phyloP scores from a whole-genome alignment of 2,888 invertebrate species.

The Thecophora atra region DNA sequence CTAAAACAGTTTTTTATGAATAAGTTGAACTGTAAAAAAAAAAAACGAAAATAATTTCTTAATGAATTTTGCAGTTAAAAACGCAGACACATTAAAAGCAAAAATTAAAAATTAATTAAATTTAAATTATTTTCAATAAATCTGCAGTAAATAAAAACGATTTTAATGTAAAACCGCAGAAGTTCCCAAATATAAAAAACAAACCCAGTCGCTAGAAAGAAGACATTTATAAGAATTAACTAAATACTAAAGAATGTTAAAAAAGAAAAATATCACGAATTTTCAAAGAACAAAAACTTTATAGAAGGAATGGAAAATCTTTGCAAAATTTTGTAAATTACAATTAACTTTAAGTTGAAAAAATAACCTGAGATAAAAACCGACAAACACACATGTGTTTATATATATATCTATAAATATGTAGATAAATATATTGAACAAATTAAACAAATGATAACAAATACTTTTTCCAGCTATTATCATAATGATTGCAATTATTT shows the following conservation, averaged over 20 bases:
- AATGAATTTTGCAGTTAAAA: no score
- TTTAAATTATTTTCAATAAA: slow-evolving; percentile 7
- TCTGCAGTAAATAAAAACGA: slow-evolving; percentile 20
- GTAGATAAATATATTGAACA: slow-evolving; percentile 20
- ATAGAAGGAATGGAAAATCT: background rate
- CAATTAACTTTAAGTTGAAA: slow-evolving; percentile 17
- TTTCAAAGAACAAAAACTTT: slow-evolving; percentile 44
- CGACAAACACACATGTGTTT: background rate
- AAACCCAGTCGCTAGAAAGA: no score
- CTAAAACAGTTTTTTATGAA: background rate
- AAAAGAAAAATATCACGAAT: slow-evolving; percentile 40
- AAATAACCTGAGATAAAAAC: slow-evolving; percentile 20
- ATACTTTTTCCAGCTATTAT: slow-evolving; percentile 45
- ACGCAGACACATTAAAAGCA: slow-evolving; percentile 24
- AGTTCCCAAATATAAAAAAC: no score
- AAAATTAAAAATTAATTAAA: slow-evolving; percentile 2
- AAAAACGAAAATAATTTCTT: slow-evolving; percentile 23
- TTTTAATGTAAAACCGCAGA: slow-evolving; percentile 15
- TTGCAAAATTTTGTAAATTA: slow-evolving; percentile 33
- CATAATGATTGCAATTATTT: slow-evolving; percentile 48
- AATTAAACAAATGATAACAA: slow-evolving; percentile 35
- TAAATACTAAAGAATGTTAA: slow-evolving; percentile 21
- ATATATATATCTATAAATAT: slow-evolving; percentile 2
- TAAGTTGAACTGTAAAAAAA: slow-evolving; percentile 24
- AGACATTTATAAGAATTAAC: no score